A percentile compares a stretch with the other conserved stretches of the same genome.
phyloP scores from a whole-genome alignment of 2,888 invertebrate species.

The Conistra vaccinii region DNA sequence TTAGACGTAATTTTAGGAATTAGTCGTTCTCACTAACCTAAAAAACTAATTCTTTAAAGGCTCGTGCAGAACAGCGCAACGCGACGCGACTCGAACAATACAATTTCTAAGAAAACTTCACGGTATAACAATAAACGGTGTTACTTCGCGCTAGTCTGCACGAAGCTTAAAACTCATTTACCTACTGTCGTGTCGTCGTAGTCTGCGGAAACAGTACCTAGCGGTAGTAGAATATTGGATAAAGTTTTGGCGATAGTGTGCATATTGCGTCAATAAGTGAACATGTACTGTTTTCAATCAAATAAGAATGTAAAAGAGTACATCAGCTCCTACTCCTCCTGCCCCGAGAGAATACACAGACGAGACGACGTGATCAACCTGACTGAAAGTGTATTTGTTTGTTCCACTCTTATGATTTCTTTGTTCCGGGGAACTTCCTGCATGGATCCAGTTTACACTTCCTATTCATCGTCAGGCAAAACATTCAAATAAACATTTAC shows the following conservation, averaged over 20 bases:
- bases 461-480: conserved; percentile 5
- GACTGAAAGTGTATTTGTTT: not conserved
- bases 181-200: not conserved
- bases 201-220: not conserved
- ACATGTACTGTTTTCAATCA: not conserved
- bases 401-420: not conserved
- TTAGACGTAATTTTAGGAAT: no score
- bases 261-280: not conserved
- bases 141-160: no score
- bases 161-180: not conserved
- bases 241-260: not conserved
- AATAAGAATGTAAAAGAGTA: not conserved
- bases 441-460: not conserved
- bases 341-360: not conserved
- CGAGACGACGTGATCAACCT: not conserved
- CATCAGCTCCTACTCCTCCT: not conserved
- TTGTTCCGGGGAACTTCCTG: not conserved
- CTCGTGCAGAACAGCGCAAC: no score
- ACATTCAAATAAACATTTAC: conserved; percentile 38
- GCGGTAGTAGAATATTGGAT: not conserved
- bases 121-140: no score
- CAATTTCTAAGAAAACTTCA: no score
- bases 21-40: no score
- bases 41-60: no score
- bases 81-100: no score